A percentile compares a stretch with the other conserved stretches of the same genome.
Conservation (phyloP, 2,113 vertebrate species). For the Manacus vitellinus region DNA sequence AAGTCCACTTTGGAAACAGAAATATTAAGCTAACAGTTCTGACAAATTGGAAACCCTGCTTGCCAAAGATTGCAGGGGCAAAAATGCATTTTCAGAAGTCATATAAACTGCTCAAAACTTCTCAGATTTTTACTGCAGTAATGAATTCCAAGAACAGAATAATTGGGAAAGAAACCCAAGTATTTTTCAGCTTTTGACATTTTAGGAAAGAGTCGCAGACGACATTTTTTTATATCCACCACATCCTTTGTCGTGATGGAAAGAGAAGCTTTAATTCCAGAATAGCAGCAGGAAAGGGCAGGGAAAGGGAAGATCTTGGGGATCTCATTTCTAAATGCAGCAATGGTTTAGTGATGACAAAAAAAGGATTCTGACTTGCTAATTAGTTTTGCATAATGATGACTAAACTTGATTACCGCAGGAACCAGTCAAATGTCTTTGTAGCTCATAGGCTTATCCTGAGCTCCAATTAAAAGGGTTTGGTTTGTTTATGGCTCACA, state of each 20-base stretch:
- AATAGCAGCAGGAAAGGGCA: conserved; percentile 58
- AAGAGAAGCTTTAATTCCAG: conserved; percentile 18
- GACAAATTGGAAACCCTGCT: background rate
- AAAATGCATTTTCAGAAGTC: background rate
- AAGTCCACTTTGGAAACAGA: background rate
- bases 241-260: conserved; percentile 49
- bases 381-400: conserved; percentile 66
- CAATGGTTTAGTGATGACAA: background rate
- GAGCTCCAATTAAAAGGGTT: background rate
- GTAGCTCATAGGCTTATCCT: background rate
- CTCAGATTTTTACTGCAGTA: background rate
- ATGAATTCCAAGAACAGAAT: conserved; percentile 13
- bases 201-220: conserved; percentile 11
- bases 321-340: conserved; percentile 54
- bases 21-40: background rate
- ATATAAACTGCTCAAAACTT: background rate
- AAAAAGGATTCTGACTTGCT: conserved; percentile 44
- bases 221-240: conserved; percentile 5
- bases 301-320: conserved; percentile 38
- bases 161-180: conserved; percentile 13
- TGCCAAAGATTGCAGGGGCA: background rate
- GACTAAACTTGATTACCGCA: conserved; percentile 46
- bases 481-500: background rate
- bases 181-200: conserved; percentile 33
- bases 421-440: background rate